Base-by-base conservation (phyloP, 2,797 vertebrate species). In the Coreius guichenoti region DNA sequence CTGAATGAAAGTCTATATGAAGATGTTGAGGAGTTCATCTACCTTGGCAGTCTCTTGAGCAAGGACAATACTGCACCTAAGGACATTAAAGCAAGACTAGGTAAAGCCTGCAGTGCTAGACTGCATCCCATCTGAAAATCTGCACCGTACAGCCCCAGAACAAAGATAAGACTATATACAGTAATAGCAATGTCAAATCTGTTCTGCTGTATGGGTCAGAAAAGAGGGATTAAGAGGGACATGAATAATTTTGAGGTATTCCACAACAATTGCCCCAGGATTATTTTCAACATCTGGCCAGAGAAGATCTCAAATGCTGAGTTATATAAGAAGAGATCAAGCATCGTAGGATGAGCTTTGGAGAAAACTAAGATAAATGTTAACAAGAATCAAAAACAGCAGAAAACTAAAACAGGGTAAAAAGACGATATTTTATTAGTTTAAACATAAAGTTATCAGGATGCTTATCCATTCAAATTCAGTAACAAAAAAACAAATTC, bases 381-480 rank as follows among this genome's bases (percentile, higher is more conserved):
- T 76, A 76, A 7, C 12, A 23, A 76, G 67, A 81, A 56, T 70
- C 14, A 81, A 70, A 70, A 63, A 63, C 81, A 33, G 69, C 70
- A 83, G 43, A 83, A 54, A 54, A n/a, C 47, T n/a, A 73, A 75
- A 67, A 56, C 70, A 54, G 45, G 58, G 56, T 76, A 73, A 77
- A 74, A 65, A 56, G 77, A 43, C 45, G 33, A 39, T n/a, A 77
- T 77, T 80, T 70, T 82, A 80, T 65, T 75, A 9, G 33, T 65
- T 81, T 81, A 16, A 43, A 51, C 49, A 77, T n/a, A 69, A 29
- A 73, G 45, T 67, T 56, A 68, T 68, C 49, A 45, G 31, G 63
- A 68, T 82, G 80, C 56, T 63, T 49, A 65, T 82, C 26, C 56
- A 74, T 72, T 82, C 11, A 61, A 73, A 69, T 68, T 81, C 63